Evolutionary conservation across 2,113 vertebrate genomes (phyloP), one percentile per base, ranked within the genome.

Genomic region (Phrynosoma blainvillii): DNA sequence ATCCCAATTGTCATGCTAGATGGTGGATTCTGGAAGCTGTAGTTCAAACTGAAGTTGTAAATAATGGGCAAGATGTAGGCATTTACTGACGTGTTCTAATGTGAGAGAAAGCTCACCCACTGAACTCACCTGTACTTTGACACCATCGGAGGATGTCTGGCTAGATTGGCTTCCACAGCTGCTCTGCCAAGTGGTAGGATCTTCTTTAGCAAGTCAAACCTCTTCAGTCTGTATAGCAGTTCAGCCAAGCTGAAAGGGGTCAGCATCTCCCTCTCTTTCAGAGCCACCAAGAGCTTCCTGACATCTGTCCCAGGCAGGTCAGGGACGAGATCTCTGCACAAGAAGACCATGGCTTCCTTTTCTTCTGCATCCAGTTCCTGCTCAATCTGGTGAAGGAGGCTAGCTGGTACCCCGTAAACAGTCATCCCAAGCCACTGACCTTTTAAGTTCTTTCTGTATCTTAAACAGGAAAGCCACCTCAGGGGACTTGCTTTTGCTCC

Each of bases 131-230:
- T 98, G 95, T 98, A 99, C 78, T 94, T 94, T 1, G 98, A 96
- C 56, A 99, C 79, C 27, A 95, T 82, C 5, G 79, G 93, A 12
- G 93, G 82, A 30, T 82, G 76, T 25, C 79, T 86, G 36, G 16
- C 62, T 85, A 98, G 90, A 62, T 89, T 42, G 36, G 84, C 89
- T 92, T 98, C 98, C 76, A 97, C 96, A 0, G 95, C 62, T 0
- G 70, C 83, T 59, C 87, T 97, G 91, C 94, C 97, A 75, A 89
- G 95, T 27, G 96, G 93, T 86, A 97, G 91, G 52, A 98, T 89
- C 54, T 89, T 95, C 79, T 91, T 97, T 36, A 99, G 93, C 82
- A 99, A 94, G 84, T 99, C 99, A 87, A 97, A 98, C 3, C 98
- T 97, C 75, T 94, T 96, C 65, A 99, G 88, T 70, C 94, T 94